phyloP scores from a whole-genome alignment of 2,888 invertebrate genomes.

The Ichneumoninae sp. region DNA sequence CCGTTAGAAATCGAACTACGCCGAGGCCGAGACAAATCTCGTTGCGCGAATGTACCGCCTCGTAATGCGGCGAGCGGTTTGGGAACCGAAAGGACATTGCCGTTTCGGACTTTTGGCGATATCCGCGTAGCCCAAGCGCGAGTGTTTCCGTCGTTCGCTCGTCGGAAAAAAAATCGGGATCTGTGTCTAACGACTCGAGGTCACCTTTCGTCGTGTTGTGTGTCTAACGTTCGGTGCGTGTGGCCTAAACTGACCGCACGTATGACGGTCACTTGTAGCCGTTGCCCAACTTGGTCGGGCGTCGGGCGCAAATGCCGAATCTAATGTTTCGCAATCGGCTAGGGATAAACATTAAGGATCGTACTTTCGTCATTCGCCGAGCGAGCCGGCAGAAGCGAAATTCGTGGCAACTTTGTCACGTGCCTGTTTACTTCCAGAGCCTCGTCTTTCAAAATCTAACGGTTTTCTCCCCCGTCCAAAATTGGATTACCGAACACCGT shows the following conservation, averaged over 20 bases:
- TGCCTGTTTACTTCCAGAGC: not conserved
- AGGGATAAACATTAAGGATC: slow-evolving; percentile 46
- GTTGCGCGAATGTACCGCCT: slow-evolving; percentile 30
- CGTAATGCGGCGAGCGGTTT: not conserved
- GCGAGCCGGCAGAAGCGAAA: slow-evolving; percentile 18
- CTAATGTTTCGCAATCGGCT: slow-evolving; percentile 56
- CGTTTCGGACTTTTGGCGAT: slow-evolving; percentile 30
- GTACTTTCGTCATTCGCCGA: slow-evolving; percentile 56
- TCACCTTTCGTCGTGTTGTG: slow-evolving; percentile 50
- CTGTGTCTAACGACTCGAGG: slow-evolving; percentile 60
- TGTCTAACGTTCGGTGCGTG: slow-evolving; percentile 15
- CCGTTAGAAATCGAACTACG: slow-evolving; percentile 49
- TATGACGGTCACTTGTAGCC: slow-evolving; percentile 9
- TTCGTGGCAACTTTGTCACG: slow-evolving; percentile 28
- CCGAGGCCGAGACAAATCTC: slow-evolving; percentile 59
- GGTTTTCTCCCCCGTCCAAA: slow-evolving; percentile 46
- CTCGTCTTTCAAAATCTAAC: slow-evolving; percentile 26
- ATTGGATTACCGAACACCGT: slow-evolving; percentile 16
- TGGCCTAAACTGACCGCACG: slow-evolving; percentile 17
- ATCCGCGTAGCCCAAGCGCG: slow-evolving; percentile 11
- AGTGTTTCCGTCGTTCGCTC: slow-evolving; percentile 41
- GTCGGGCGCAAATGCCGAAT: slow-evolving; percentile 40
- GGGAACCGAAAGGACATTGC: not conserved
- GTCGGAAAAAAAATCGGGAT: slow-evolving; percentile 49
- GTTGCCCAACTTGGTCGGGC: slow-evolving; percentile 46